Evolutionary conservation across 2,797 vertebrate genomes (phyloP).

Genomic region (Dromococcyx pavoninus): DNA sequence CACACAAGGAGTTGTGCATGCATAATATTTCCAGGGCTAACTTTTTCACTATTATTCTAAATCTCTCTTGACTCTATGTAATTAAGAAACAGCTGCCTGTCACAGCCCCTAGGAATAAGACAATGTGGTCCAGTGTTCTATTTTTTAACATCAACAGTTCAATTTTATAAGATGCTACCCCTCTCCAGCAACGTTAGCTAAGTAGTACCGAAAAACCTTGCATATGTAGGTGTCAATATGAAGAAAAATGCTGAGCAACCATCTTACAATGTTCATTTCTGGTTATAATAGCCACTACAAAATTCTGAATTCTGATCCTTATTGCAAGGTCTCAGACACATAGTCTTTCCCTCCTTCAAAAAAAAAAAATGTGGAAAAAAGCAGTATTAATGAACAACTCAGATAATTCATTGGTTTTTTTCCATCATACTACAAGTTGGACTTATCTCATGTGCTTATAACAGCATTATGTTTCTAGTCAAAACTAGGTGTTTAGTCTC

Average conservation of each 20-base stretch:
- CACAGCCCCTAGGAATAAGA: neutral
- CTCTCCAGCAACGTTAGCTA: neutral
- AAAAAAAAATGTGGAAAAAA: neutral
- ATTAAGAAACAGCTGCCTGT: neutral
- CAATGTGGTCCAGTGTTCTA: neutral
- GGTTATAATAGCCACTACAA: neutral
- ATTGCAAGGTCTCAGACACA: neutral
- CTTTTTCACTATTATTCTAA: neutral
- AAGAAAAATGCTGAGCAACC: neutral
- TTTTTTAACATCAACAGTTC: neutral
- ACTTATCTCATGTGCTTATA: accelerated
- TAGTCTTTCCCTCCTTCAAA: neutral
- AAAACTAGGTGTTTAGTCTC: neutral
- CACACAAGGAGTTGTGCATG: neutral
- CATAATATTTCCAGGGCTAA: neutral
- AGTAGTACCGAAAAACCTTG: neutral
- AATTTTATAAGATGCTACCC: neutral
- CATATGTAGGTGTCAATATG: neutral
- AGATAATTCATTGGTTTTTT: neutral
- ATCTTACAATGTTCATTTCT: neutral
- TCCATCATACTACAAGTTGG: neutral
- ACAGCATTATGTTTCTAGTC: neutral
- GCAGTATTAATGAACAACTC: neutral
- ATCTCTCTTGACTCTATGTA: neutral
- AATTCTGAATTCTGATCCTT: neutral